These are phyloP conservation scores for Lates japonicus DNA, from an alignment of 2,797 vertebrate genomes.

Conservation along the genomic window DNA sequence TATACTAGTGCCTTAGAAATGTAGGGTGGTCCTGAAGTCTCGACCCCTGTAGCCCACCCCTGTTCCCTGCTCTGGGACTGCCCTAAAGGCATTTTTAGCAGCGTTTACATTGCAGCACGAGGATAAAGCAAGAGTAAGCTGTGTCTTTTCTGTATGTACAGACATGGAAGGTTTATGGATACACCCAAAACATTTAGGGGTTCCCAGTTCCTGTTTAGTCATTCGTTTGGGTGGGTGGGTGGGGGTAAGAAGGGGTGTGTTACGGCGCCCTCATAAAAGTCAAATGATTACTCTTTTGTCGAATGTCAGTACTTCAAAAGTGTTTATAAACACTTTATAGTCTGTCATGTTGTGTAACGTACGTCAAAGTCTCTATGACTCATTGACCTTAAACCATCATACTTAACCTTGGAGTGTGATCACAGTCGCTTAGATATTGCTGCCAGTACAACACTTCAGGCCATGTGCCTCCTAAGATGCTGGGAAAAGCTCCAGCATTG, in stretches of 20 bases:
- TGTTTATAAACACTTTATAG: constrained; percentile 47
- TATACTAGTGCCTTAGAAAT: constrained; percentile 59
- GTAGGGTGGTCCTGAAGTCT: constrained; percentile 69
- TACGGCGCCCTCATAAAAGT: constrained; percentile 29
- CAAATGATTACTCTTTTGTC: constrained; percentile 27
- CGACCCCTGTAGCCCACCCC: constrained; percentile 35
- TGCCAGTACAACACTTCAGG: constrained; percentile 5
- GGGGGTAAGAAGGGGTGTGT: constrained; percentile 14
- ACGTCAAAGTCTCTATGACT: constrained; percentile 52
- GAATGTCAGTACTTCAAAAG: constrained; percentile 35
- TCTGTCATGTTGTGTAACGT: constrained; percentile 31
- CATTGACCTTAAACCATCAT: constrained; percentile 51
- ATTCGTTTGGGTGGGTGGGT: constrained; percentile 21
- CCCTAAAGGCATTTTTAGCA: constrained; percentile 38
- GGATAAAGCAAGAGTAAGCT: constrained; percentile 29
- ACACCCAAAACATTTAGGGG: constrained; percentile 35
- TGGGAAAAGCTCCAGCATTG: constrained; percentile 54
- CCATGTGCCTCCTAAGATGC: constrained; percentile 18
- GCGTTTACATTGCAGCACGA: constrained; percentile 58
- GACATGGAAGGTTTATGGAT: constrained; percentile 55
- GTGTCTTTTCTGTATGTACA: constrained; percentile 55
- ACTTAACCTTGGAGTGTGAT: constrained; percentile 51
- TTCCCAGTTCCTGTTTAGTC: constrained; percentile 49
- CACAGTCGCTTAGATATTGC: constrained; percentile 26
- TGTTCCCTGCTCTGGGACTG: constrained; percentile 22